phyloP scores from a whole-genome alignment of 2,888 invertebrate genomes.

The Pseudococcus viburni region DNA sequence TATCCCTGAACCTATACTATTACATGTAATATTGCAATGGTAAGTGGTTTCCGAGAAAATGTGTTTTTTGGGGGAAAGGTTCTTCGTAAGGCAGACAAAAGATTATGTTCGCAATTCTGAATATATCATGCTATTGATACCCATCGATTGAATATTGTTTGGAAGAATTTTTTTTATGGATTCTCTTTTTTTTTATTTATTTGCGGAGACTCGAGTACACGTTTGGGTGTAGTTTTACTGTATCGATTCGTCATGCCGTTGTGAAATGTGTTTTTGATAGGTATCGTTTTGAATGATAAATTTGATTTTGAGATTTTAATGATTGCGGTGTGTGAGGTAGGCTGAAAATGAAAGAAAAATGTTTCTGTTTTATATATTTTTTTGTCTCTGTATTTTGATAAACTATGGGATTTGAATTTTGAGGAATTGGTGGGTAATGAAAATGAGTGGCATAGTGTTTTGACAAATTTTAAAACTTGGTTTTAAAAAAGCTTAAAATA shows the following conservation, averaged over 20 bases:
- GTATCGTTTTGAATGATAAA: neutral
- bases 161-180: neutral
- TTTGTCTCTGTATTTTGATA: too few species aligned
- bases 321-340: neutral
- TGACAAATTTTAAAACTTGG: too few species aligned
- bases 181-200: neutral
- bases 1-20: neutral
- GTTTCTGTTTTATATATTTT: neutral
- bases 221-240: neutral
- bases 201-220: neutral
- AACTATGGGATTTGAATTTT: too few species aligned
- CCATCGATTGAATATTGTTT: neutral
- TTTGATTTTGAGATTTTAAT: neutral
- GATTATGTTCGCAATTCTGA: conserved; percentile 11
- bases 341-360: neutral
- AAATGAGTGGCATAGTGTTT: too few species aligned
- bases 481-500: too few species aligned
- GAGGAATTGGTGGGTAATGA: too few species aligned
- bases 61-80: neutral
- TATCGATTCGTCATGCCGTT: neutral
- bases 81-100: neutral
- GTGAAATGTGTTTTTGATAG: neutral
- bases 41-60: neutral
- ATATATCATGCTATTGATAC: neutral
- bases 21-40: neutral